These are phyloP conservation scores for Drosophila guanche DNA, from an alignment of 1,140 invertebrate genomes.

Conservation along the genomic window DNA sequence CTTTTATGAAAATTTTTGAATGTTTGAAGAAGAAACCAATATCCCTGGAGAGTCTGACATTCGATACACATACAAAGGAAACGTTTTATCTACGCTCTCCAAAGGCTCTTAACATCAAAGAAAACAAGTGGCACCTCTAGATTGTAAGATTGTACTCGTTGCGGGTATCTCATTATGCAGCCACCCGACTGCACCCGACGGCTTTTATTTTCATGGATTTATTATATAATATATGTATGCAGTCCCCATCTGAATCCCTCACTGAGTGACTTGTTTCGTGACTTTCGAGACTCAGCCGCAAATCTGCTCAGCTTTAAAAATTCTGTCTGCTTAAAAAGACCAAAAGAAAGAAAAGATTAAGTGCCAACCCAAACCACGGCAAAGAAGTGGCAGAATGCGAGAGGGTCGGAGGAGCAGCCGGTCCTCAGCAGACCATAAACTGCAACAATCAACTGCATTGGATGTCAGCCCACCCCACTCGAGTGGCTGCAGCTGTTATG, in stretches of 20 bases:
- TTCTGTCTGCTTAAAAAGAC: conserved; percentile 45
- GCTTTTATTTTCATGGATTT: conserved; percentile 7
- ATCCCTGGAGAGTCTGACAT: too few species aligned
- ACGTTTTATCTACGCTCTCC: too few species aligned
- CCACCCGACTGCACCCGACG: too few species aligned
- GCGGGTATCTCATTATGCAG: too few species aligned
- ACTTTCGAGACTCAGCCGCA: conserved; percentile 56
- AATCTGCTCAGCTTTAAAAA: conserved; percentile 64
- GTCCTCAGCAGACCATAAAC: conserved; percentile 68
- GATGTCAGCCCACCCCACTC: conserved; percentile 28
- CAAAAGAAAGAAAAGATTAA: conserved; percentile 42
- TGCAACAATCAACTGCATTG: conserved; percentile 66
- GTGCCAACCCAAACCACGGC: conserved; percentile 32
- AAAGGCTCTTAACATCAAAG: too few species aligned
- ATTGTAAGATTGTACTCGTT: too few species aligned
- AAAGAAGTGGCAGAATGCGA: background rate
- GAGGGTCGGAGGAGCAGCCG: conserved; percentile 10
- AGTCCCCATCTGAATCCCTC: conserved; percentile 1
- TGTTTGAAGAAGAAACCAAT: too few species aligned
- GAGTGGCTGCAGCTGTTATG: conserved; percentile 36
- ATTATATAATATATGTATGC: conserved; percentile 6
- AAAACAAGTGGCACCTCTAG: too few species aligned
- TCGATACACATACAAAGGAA: too few species aligned
- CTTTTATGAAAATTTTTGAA: too few species aligned
- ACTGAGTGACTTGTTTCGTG: conserved; percentile 50